A percentile compares a stretch with the other conserved stretches of the same genome.
Evolutionary conservation across 2,797 vertebrate genomes (phyloP).

Genomic region (Glossophaga mutica): DNA sequence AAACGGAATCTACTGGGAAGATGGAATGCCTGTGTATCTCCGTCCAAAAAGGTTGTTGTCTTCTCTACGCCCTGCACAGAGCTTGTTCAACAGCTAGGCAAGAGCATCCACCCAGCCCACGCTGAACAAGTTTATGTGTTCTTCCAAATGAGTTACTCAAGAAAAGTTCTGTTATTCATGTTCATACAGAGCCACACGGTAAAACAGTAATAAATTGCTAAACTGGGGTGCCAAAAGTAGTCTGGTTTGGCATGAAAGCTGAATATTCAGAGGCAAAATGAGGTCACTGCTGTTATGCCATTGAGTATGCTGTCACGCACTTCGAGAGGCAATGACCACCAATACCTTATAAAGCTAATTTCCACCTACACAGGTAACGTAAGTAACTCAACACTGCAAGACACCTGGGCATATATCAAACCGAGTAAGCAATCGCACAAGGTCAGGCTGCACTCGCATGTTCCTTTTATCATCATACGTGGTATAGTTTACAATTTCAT

Average conservation of each 20-base stretch:
- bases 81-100: background rate
- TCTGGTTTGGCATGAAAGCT: background rate
- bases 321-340: constrained; percentile 8
- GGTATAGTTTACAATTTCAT: background rate
- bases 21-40: background rate
- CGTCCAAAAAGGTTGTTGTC: background rate
- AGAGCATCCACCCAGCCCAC: background rate
- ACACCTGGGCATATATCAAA: background rate
- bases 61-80: background rate
- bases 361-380: background rate
- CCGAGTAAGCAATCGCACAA: background rate
- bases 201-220: background rate
- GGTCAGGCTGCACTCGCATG: background rate
- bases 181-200: background rate
- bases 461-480: background rate
- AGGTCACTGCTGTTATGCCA: background rate
- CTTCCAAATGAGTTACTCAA: background rate
- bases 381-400: background rate
- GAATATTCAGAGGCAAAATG: background rate
- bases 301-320: background rate
- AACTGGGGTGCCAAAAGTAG: background rate
- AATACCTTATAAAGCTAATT: background rate
- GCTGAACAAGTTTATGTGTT: background rate
- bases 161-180: background rate
- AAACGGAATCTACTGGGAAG: background rate